phyloP scores from a whole-genome alignment of 2,797 vertebrate genomes.

The Lagorchestes hirsutus region DNA sequence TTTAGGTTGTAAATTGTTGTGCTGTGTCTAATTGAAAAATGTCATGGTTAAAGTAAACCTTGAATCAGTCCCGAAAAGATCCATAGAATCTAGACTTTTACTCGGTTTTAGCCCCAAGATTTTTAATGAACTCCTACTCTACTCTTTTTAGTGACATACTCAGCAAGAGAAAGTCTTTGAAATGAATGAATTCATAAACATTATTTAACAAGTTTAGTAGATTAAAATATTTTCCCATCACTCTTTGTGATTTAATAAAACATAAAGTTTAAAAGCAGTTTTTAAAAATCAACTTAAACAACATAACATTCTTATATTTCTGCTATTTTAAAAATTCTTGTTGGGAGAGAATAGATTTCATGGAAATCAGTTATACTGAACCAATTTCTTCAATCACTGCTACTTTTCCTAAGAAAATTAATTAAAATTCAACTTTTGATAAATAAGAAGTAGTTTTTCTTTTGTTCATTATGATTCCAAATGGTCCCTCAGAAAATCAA shows the following conservation, averaged over 20 bases:
- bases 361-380: slow-evolving; percentile 6
- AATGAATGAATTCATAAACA: background rate
- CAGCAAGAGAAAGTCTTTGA: background rate
- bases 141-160: background rate
- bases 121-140: background rate
- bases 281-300: background rate
- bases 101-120: background rate
- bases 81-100: background rate
- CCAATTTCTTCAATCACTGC: background rate
- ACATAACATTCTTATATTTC: background rate
- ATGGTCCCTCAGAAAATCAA: slow-evolving; percentile 8
- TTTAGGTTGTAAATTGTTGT: background rate
- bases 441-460: background rate
- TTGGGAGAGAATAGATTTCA: slow-evolving; percentile 7
- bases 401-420: no score
- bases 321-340: slow-evolving; percentile 9
- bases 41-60: background rate
- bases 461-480: background rate
- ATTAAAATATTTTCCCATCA: background rate
- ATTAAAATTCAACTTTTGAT: background rate
- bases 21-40: background rate
- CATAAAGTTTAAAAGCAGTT: background rate
- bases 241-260: background rate
- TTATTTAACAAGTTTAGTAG: background rate
- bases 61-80: background rate